Evolutionary conservation across 2,888 invertebrate species (phyloP), one percentile per base, ranked within the genome.

Genomic region (Himalopsyche japonica): DNA sequence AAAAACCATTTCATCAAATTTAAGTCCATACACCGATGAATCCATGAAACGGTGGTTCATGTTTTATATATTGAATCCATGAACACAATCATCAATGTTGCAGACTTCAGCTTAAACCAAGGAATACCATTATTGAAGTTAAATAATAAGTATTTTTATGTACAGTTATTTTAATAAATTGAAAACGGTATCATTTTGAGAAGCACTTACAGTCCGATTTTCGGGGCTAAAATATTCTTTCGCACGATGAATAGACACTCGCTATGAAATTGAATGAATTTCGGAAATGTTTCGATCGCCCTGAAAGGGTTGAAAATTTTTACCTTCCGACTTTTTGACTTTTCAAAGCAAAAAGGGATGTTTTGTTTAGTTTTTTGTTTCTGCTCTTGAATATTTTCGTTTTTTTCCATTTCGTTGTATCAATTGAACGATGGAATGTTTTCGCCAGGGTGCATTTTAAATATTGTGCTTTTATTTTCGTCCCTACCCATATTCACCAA

Each of bases 211-310:
- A 20, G 57, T 5, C n/a, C 57, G 57, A 20, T 57, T 57, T 57
- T 57, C 20, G 57, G 57, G 57, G 4, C 57, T 57, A 24, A 57
- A 57, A 57, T 20, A 57, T 57, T 57, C 43, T 57, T 57, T 85
- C 82, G 82, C 83, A 83, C 76, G 79, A 81, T 81, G 86, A 85
- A 82, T 78, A 30, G 32, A 84, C 78, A 79, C 81, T 81, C 49
- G 83, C 84, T 81, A 85, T 85, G 84, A 86, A 85, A 81, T 85
- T 85, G 81, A 86, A 85, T 86, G 82, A 85, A 84, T 82, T 79
- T 79, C 64, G 43, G 76, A 85, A 84, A 82, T 83, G 48, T 81
- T 81, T 43, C 77, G 57, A 84, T 81, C 78, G 34, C 27, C 47
- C 18, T 76, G 76, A 76, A 76, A 76, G 34, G 34, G 76, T 30